Evolutionary conservation across 1,140 invertebrate genomes (phyloP).

Genomic region (Pogonomyrmex barbatus): DNA sequence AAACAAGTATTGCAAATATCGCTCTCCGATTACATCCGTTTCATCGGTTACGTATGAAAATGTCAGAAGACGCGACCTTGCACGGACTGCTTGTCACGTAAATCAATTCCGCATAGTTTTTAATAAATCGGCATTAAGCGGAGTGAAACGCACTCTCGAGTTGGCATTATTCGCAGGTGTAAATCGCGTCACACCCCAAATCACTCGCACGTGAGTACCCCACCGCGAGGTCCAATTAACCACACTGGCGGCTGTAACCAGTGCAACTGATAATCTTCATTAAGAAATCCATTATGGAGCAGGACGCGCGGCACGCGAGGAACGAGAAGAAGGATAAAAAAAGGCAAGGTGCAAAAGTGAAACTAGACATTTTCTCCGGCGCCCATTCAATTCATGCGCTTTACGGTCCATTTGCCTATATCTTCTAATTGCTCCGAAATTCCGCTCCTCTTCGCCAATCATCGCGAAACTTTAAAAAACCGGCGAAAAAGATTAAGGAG

Average conservation of each 20-base stretch:
- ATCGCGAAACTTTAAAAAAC: constrained; percentile 63
- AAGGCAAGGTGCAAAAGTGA: constrained; percentile 59
- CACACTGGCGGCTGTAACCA: background rate
- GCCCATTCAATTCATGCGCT: constrained; percentile 35
- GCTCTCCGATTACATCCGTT: background rate
- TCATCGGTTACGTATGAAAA: constrained; percentile 30
- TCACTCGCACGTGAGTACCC: constrained; percentile 16
- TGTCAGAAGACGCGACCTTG: background rate
- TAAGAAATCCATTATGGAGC: constrained; percentile 1
- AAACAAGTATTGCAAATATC: background rate
- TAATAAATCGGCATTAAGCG: constrained; percentile 21
- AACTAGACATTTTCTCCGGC: constrained; percentile 53
- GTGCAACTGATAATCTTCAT: constrained; percentile 18
- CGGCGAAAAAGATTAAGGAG: constrained; percentile 55
- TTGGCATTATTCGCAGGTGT: background rate
- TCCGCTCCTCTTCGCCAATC: background rate
- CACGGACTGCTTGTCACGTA: background rate
- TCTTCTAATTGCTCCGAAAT: constrained; percentile 53
- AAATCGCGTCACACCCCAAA: constrained; percentile 48
- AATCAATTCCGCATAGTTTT: constrained; percentile 41
- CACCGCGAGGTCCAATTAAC: constrained; percentile 35
- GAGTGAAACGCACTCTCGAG: constrained; percentile 26
- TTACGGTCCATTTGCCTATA: constrained; percentile 61
- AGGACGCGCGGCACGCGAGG: background rate
- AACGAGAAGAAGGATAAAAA: background rate